A percentile compares a stretch with the other conserved stretches of the same genome.
These are phyloP conservation scores for Drosophila truncata DNA, from an alignment of 1,140 invertebrate genomes.

Conservation along the genomic window DNA sequence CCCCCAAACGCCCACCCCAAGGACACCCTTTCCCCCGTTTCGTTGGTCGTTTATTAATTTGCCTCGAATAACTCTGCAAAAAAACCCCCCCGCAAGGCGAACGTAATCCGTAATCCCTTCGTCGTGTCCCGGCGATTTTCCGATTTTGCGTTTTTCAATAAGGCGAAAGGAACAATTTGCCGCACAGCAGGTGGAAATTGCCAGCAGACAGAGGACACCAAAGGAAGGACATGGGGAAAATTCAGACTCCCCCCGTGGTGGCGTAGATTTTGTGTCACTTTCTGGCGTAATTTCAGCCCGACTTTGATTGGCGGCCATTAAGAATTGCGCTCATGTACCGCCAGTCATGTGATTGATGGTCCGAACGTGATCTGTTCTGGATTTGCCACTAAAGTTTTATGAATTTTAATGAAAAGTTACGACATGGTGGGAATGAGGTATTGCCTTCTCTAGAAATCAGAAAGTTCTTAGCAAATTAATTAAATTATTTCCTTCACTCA, in stretches of 20 bases:
- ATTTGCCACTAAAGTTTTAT: slow-evolving; percentile 59
- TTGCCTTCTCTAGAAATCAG: not conserved
- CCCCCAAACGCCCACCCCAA: not conserved
- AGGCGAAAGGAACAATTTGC: slow-evolving; percentile 62
- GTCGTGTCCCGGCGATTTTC: slow-evolving; percentile 24
- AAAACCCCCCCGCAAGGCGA: not conserved
- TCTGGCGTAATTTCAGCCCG: slow-evolving; percentile 61
- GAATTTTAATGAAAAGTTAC: slow-evolving; percentile 64
- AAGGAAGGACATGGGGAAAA: slow-evolving; percentile 21
- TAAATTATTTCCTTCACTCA: not conserved
- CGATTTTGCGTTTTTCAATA: slow-evolving; percentile 62
- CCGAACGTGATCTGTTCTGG: slow-evolving; percentile 49
- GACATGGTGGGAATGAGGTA: not conserved
- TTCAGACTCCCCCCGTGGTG: slow-evolving; percentile 24
- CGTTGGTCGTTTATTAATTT: slow-evolving; percentile 74
- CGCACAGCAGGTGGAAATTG: slow-evolving; percentile 69
- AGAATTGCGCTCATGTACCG: slow-evolving; percentile 62
- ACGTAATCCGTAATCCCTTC: slow-evolving; percentile 56
- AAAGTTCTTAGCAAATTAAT: not conserved
- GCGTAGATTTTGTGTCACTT: slow-evolving; percentile 70
- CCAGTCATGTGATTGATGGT: slow-evolving; percentile 73
- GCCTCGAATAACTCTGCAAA: slow-evolving; percentile 53
- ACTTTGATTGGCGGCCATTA: slow-evolving; percentile 74
- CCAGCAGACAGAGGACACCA: slow-evolving; percentile 3
- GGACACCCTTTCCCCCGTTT: slow-evolving; percentile 7